Conservation (phyloP, 2,797 vertebrate species). For the Limnodromus scolopaceus region DNA sequence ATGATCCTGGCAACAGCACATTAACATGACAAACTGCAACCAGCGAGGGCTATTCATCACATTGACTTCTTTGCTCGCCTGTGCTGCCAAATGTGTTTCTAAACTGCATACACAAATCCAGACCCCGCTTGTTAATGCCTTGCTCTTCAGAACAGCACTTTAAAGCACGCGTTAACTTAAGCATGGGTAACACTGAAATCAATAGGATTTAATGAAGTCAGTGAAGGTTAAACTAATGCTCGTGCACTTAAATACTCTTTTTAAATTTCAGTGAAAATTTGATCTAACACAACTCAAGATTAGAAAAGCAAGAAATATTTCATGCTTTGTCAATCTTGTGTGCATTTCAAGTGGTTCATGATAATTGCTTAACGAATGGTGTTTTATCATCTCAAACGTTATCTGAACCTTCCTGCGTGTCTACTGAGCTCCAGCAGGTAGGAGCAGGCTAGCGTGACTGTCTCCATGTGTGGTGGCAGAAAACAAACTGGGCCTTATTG, state of each 20-base stretch:
- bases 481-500: background rate
- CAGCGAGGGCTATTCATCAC: background rate
- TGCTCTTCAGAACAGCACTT: background rate
- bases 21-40: constrained; percentile 17
- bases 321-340: background rate
- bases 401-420: background rate
- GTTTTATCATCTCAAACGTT: background rate
- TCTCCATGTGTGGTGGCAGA: background rate
- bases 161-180: background rate
- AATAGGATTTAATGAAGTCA: background rate
- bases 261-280: background rate
- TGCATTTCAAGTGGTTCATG: background rate
- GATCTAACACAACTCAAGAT: background rate
- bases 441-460: background rate
- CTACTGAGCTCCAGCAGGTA: constrained; percentile 12
- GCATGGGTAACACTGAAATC: background rate
- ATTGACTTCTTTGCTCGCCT: background rate
- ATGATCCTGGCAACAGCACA: background rate
- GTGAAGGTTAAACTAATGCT: background rate
- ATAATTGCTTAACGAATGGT: background rate
- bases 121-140: background rate
- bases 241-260: background rate
- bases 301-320: background rate
- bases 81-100: background rate
- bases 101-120: background rate